A percentile compares a stretch with the other conserved stretches of the same genome.
phyloP scores from a whole-genome alignment of 2,888 invertebrate genomes.

The Drosophila recens region DNA sequence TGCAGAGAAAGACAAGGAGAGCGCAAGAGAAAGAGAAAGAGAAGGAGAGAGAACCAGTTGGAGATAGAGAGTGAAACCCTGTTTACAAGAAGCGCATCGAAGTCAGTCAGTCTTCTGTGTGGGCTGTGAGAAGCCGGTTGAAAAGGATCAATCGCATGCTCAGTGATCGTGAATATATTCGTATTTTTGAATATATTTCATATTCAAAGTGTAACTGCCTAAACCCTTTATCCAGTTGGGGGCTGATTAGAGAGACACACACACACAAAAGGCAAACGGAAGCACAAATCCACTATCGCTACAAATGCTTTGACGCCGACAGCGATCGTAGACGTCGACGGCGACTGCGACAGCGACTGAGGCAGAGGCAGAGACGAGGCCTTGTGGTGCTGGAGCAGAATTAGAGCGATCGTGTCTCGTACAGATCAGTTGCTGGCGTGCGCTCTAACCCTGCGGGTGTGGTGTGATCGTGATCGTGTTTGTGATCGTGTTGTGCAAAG shows the following conservation, averaged over 20 bases:
- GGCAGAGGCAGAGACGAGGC: conserved; percentile 35
- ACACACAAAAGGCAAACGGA: conserved; percentile 40
- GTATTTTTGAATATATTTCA: neutral
- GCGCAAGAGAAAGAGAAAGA: conserved; percentile 24
- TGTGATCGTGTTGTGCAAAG: conserved; percentile 14
- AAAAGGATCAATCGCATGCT: conserved; percentile 39
- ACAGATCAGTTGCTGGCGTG: conserved; percentile 83
- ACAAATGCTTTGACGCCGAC: conserved; percentile 34
- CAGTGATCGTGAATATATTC: neutral
- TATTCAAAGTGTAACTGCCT: conserved; percentile 15
- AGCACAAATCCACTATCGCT: conserved; percentile 52
- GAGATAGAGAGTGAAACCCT: conserved; percentile 24
- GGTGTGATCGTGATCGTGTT: conserved; percentile 53
- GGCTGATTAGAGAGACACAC: conserved; percentile 57
- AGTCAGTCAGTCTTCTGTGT: conserved; percentile 57
- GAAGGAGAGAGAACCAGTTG: conserved; percentile 65
- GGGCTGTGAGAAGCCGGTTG: conserved; percentile 57
- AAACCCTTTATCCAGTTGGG: conserved; percentile 54
- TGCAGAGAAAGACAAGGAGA: conserved; percentile 19
- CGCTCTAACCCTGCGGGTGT: conserved; percentile 83
- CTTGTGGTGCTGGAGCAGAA: conserved; percentile 61
- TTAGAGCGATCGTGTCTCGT: conserved; percentile 74
- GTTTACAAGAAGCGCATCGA: conserved; percentile 16
- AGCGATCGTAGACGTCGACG: conserved; percentile 20
- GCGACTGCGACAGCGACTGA: neutral